Evolutionary conservation across 1,140 invertebrate genomes (phyloP).

Genomic region (Sogatella furcifera): DNA sequence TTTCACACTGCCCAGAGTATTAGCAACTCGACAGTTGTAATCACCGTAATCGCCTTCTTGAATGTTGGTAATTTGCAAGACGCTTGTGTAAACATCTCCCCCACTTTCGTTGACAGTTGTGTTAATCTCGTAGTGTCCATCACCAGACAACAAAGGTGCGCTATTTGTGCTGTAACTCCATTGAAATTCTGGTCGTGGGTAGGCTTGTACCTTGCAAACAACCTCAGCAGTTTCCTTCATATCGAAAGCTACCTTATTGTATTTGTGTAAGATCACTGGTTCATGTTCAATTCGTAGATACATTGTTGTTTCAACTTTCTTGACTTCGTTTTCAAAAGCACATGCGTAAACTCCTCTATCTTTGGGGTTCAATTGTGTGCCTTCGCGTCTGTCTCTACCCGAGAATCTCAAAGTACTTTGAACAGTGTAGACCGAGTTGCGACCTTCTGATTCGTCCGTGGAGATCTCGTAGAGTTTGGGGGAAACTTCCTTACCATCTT

Average conservation of each 20-base stretch:
- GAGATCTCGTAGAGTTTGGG: conserved; percentile 69
- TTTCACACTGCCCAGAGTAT: conserved; percentile 59
- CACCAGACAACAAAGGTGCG: conserved; percentile 55
- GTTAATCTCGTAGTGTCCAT: conserved; percentile 75
- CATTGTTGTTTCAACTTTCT: conserved; percentile 74
- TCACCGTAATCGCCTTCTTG: conserved; percentile 75
- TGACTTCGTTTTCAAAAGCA: conserved; percentile 81
- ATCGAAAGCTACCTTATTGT: conserved; percentile 83
- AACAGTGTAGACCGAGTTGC: conserved; percentile 58
- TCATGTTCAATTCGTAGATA: conserved; percentile 82
- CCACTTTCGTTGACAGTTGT: conserved; percentile 61
- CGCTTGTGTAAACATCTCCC: conserved; percentile 70
- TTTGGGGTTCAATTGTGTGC: conserved; percentile 63
- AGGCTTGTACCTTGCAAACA: conserved; percentile 79
- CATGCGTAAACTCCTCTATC: conserved; percentile 82
- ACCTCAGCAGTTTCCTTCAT: conserved; percentile 72
- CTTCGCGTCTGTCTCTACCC: conserved; percentile 58
- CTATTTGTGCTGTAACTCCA: conserved; percentile 72
- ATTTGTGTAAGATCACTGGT: conserved; percentile 71
- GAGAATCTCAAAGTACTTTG: conserved; percentile 71
- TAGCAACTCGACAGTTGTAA: conserved; percentile 69
- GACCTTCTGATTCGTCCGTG: conserved; percentile 60
- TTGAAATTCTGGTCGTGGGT: conserved; percentile 83
- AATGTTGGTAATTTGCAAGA: conserved; percentile 60
- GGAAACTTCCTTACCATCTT: conserved; percentile 66